Conservation (phyloP, 2,113 vertebrate genomes). For the Benitochromis conjunctus region DNA sequence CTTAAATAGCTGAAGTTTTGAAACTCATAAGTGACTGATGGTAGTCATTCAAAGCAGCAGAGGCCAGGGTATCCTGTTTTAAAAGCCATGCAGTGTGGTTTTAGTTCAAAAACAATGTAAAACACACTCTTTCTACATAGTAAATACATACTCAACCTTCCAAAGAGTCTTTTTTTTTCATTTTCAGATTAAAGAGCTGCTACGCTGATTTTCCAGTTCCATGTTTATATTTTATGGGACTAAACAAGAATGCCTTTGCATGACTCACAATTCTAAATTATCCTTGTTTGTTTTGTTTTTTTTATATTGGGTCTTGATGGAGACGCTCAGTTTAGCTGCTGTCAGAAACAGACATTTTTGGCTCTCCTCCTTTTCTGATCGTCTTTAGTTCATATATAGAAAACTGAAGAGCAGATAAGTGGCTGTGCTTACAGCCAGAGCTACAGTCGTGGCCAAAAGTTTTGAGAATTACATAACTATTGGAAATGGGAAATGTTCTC, state of each 20-base stretch:
- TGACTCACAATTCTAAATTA: neutral
- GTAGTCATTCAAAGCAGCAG: neutral
- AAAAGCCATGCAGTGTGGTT: neutral
- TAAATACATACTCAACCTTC: neutral
- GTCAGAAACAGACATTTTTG: neutral
- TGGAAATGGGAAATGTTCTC: too few species aligned
- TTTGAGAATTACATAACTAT: too few species aligned
- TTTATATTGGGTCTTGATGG: neutral
- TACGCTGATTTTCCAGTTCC: neutral
- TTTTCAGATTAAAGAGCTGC: neutral
- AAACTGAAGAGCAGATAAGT: neutral
- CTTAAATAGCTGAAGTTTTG: neutral
- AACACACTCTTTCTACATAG: neutral
- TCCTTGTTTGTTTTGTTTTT: neutral
- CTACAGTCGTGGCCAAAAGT: too few species aligned
- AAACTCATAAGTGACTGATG: neutral
- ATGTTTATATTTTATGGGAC: neutral
- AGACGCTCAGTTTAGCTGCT: neutral
- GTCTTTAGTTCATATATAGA: neutral
- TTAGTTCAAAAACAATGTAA: neutral
- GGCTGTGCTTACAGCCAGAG: too few species aligned
- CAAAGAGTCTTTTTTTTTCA: accelerated
- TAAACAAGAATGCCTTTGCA: neutral
- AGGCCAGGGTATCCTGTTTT: neutral
- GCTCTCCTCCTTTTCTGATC: neutral